Percentiles rank a stretch among this genome's conserved stretches.
Evolutionary conservation across 1,140 invertebrate species (phyloP).

Genomic region (Thaumatotibia leucotreta): DNA sequence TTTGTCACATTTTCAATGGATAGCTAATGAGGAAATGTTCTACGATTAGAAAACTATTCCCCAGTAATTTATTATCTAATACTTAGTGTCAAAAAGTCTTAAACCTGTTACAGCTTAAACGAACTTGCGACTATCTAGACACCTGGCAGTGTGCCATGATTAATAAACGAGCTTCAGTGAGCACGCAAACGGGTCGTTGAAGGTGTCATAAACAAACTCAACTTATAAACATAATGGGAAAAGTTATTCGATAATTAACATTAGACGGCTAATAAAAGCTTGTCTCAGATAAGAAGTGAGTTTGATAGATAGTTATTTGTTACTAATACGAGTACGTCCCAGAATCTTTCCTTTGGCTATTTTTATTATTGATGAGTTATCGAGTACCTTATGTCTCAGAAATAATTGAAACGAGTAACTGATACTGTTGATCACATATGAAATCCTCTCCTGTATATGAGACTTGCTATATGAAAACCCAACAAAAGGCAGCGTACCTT

Average conservation of each 20-base stretch:
- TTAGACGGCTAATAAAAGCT: conserved; percentile 2
- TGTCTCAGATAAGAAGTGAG: neutral
- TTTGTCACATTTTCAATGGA: neutral
- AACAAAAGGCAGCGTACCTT: no score
- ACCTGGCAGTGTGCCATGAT: neutral
- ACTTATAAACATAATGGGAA: conserved; percentile 9
- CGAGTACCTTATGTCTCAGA: no score
- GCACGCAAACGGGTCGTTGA: conserved; percentile 4
- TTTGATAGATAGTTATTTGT: neutral
- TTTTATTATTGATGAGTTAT: no score
- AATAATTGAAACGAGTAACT: no score
- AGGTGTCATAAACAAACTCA: conserved; percentile 10
- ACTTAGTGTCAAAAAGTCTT: neutral
- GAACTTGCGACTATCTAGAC: neutral
- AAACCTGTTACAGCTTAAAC: neutral
- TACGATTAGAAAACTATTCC: neutral
- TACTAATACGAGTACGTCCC: no score
- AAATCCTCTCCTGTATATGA: no score
- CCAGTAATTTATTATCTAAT: neutral
- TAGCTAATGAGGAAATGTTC: neutral
- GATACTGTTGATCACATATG: no score
- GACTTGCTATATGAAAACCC: no score
- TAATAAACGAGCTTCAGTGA: neutral
- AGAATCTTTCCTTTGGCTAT: no score
- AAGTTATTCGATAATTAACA: conserved; percentile 3